Evolutionary conservation across 2,113 vertebrate genomes (phyloP).

Genomic region (Pontoporia blainvillei): DNA sequence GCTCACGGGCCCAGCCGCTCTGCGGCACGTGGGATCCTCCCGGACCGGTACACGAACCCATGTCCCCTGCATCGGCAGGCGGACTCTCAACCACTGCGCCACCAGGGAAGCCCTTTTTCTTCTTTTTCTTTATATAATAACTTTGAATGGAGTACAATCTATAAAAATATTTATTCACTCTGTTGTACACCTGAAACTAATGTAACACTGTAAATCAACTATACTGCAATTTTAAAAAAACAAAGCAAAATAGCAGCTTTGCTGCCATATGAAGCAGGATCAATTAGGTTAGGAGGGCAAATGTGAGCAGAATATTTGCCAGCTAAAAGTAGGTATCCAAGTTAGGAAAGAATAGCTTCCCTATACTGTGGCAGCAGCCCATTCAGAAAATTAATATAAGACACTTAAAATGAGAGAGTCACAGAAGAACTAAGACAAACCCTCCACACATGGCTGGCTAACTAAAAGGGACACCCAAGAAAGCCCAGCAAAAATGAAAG

Average conservation of each 20-base stretch:
- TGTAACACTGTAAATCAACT: neutral
- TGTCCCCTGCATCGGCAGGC: too few species aligned
- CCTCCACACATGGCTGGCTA: neutral
- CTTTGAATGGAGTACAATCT: neutral
- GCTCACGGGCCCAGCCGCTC: too few species aligned
- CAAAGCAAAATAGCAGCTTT: neutral
- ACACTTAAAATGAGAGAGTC: neutral
- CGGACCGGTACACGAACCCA: fast-evolving
- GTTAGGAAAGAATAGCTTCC: neutral
- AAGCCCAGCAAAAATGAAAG: neutral
- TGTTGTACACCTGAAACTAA: neutral
- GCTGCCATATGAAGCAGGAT: neutral
- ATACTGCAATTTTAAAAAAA: neutral
- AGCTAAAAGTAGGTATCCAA: neutral
- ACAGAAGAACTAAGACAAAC: neutral
- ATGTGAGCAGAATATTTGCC: neutral
- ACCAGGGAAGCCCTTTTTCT: neutral
- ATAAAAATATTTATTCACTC: neutral
- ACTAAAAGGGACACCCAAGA: neutral
- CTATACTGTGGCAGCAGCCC: neutral
- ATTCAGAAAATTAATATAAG: neutral
- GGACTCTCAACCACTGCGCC: too few species aligned
- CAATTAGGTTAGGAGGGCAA: neutral
- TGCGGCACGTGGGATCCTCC: fast-evolving
- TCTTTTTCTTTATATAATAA: neutral